These are phyloP conservation scores for Chironomus tepperi DNA, from an alignment of 1,140 invertebrate species.

Conservation along the genomic window DNA sequence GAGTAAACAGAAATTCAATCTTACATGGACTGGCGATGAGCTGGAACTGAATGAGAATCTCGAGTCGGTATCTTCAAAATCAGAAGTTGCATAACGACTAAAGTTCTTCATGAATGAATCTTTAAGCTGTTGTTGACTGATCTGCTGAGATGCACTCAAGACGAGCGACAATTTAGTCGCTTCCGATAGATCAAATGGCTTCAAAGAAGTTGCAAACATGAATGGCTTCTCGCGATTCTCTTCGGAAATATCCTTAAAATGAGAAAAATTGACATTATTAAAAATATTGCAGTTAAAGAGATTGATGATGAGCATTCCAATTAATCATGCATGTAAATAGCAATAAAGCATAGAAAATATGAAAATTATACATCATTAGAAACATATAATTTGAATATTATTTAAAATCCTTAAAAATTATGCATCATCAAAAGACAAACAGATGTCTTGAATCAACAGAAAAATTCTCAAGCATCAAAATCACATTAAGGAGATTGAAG, in stretches of 20 bases:
- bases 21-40: constrained; percentile 54
- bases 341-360: background rate
- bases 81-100: constrained; percentile 20
- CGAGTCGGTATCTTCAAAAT: constrained; percentile 53
- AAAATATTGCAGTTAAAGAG: background rate
- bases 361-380: background rate
- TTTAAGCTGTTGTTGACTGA: background rate
- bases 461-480: constrained; percentile 12
- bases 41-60: constrained; percentile 65
- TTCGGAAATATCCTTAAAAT: constrained; percentile 35
- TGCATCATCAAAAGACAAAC: background rate
- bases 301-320: background rate
- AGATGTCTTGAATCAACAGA: background rate
- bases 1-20: constrained; percentile 30
- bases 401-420: background rate
- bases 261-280: background rate
- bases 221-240: constrained; percentile 36
- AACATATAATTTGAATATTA: background rate
- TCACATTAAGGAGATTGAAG: background rate
- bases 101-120: constrained; percentile 12
- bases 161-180: constrained; percentile 36
- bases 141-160: background rate
- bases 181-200: constrained; percentile 39
- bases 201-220: constrained; percentile 39
- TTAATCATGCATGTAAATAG: constrained; percentile 2